phyloP scores from a whole-genome alignment of 2,113 vertebrate species.

The Carassius auratus region DNA sequence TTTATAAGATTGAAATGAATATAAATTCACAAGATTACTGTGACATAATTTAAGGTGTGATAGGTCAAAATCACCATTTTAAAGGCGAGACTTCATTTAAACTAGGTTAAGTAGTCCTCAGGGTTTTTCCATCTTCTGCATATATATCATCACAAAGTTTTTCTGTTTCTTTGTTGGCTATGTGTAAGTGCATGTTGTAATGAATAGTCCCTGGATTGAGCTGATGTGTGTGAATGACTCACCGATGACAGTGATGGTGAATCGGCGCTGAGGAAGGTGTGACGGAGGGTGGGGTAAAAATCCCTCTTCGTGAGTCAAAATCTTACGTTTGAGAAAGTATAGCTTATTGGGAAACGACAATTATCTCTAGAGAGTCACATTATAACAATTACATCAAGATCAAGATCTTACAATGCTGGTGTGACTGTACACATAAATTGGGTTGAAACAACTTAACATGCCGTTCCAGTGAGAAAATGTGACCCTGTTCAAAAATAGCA shows the following conservation, averaged over 20 bases:
- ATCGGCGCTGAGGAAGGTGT: not conserved
- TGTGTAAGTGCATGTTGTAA: not conserved
- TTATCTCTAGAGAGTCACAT: not conserved
- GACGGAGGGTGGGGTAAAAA: slow-evolving; percentile 8
- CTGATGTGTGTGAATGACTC: slow-evolving; percentile 8
- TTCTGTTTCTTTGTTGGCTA: not conserved
- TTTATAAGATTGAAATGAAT: not conserved
- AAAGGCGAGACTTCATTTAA: not conserved
- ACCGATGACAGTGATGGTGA: not conserved
- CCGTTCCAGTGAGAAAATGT: slow-evolving; percentile 67
- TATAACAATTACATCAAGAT: not conserved
- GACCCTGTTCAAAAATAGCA: slow-evolving; percentile 73
- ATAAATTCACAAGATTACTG: not conserved
- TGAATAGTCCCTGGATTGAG: not conserved
- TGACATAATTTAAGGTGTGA: not conserved
- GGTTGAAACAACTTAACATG: slow-evolving; percentile 68
- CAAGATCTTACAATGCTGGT: slow-evolving; percentile 16
- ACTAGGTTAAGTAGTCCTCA: not conserved
- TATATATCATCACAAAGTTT: too few species aligned
- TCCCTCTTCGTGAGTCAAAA: not conserved
- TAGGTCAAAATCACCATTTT: not conserved
- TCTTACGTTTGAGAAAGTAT: slow-evolving; percentile 35
- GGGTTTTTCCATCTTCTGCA: too few species aligned
- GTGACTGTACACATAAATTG: slow-evolving; percentile 62
- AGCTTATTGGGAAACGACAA: not conserved